These are phyloP conservation scores for Cariama cristata DNA, from an alignment of 2,113 vertebrate species.

Conservation along the genomic window DNA sequence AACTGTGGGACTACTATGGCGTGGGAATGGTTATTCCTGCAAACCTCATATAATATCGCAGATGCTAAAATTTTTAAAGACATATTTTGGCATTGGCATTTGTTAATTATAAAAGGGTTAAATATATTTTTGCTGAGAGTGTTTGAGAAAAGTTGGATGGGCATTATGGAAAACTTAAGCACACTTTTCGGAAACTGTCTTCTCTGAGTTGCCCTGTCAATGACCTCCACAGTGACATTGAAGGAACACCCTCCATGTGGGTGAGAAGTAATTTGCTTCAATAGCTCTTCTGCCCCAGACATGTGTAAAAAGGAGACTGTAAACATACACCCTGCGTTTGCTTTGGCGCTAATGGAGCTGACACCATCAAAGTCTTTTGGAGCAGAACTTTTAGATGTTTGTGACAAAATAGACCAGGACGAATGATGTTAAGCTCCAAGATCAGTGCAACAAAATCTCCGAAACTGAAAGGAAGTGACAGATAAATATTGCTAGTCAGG, in stretches of 20 bases:
- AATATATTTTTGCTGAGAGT: not conserved
- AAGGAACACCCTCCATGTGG: slow-evolving; percentile 67
- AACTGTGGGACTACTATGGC: not conserved
- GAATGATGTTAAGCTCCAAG: not conserved
- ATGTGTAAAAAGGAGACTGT: slow-evolving; percentile 72
- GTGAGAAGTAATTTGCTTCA: slow-evolving; percentile 74
- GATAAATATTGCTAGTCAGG: not conserved
- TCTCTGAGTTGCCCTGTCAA: slow-evolving; percentile 59
- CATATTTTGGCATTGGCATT: not conserved
- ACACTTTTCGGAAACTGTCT: slow-evolving; percentile 8
- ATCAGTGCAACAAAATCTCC: not conserved
- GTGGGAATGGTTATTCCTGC: not conserved
- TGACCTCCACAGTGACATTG: slow-evolving; percentile 75
- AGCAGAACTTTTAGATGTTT: slow-evolving; percentile 59
- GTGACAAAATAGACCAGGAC: slow-evolving; percentile 36
- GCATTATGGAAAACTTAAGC: slow-evolving; percentile 23
- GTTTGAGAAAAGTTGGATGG: slow-evolving; percentile 29
- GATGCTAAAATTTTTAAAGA: not conserved
- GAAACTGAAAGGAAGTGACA: slow-evolving; percentile 7
- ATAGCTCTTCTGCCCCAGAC: slow-evolving; percentile 71
- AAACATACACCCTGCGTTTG: slow-evolving; percentile 71
- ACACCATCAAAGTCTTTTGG: slow-evolving; percentile 66
- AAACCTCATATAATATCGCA: not conserved
- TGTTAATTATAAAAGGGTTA: slow-evolving; percentile 8
- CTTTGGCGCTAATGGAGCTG: slow-evolving; percentile 68